A percentile compares a stretch with the other conserved stretches of the same genome.
Evolutionary conservation across 2,113 vertebrate species (phyloP).

Genomic region (Triplophysa tibetana): DNA sequence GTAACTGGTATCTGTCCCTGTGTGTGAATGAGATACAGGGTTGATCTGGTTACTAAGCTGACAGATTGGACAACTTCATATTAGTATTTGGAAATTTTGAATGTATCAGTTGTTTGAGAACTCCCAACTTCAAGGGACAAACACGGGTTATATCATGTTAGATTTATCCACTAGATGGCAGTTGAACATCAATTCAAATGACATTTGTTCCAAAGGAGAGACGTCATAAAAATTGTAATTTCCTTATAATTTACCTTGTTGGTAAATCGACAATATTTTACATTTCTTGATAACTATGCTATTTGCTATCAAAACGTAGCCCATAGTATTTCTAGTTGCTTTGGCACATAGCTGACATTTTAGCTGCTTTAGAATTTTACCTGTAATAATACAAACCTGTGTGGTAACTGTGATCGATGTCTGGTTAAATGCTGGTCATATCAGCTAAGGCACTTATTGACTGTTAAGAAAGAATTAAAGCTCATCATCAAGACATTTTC

Average conservation of each 20-base stretch:
- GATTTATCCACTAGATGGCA: background rate
- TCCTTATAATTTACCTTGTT: background rate
- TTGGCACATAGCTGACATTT: too few relatives aligned
- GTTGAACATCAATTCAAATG: background rate
- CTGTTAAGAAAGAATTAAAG: background rate
- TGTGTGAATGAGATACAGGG: constrained; percentile 1
- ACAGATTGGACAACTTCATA: background rate
- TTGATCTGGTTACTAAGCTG: constrained; percentile 26
- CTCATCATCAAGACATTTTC: background rate
- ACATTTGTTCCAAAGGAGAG: background rate
- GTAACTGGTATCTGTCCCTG: constrained; percentile 42
- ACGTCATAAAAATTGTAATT: background rate
- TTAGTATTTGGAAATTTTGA: background rate
- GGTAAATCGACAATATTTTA: background rate
- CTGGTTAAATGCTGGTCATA: too few relatives aligned
- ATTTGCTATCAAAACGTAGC: too few relatives aligned
- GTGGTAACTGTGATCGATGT: too few relatives aligned
- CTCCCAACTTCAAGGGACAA: too few relatives aligned
- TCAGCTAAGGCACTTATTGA: background rate
- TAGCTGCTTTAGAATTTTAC: too few relatives aligned
- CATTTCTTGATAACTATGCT: too few relatives aligned
- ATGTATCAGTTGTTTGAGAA: background rate
- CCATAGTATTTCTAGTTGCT: too few relatives aligned
- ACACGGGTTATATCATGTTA: background rate
- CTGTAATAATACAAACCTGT: too few relatives aligned